phyloP scores from a whole-genome alignment of 2,888 invertebrate species.

The Leptinotarsa peninsularis region DNA sequence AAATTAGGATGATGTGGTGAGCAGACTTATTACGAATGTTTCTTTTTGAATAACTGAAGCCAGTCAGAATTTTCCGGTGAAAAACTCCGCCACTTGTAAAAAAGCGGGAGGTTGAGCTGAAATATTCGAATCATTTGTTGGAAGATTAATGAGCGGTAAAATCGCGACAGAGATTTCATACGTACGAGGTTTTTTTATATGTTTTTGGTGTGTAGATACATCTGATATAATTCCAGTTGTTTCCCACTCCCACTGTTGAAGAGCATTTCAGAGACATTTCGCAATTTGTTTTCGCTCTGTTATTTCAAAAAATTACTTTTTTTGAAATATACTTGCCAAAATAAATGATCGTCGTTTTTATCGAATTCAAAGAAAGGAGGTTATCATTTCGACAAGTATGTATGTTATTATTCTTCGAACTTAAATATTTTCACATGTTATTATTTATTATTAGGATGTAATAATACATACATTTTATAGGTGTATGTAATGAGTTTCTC shows the following conservation, averaged over 20 bases:
- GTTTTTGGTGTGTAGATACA: conserved; percentile 6
- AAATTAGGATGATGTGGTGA: conserved; percentile 24
- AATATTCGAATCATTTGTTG: conserved; percentile 22
- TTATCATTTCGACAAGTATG: no score
- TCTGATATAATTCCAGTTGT: conserved; percentile 1
- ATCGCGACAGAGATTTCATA: conserved; percentile 16
- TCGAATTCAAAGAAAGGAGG: no score
- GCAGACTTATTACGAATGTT: conserved; percentile 25
- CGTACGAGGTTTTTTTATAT: background rate
- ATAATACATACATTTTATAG: no score
- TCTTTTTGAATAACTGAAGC: conserved; percentile 25
- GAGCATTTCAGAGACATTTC: background rate
- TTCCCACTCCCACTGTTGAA: background rate
- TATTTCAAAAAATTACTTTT: background rate
- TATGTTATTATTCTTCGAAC: no score
- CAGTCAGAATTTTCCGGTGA: background rate
- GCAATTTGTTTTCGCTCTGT: background rate
- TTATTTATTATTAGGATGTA: no score
- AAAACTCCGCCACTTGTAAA: conserved; percentile 1
- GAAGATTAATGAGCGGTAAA: conserved; percentile 14
- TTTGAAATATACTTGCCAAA: no score
- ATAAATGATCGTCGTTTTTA: no score
- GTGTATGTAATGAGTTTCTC: no score
- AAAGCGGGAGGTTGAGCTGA: background rate
- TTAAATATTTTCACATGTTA: no score